Conservation (phyloP, 2,113 vertebrate genomes). For the Microcebus tavaratra region DNA sequence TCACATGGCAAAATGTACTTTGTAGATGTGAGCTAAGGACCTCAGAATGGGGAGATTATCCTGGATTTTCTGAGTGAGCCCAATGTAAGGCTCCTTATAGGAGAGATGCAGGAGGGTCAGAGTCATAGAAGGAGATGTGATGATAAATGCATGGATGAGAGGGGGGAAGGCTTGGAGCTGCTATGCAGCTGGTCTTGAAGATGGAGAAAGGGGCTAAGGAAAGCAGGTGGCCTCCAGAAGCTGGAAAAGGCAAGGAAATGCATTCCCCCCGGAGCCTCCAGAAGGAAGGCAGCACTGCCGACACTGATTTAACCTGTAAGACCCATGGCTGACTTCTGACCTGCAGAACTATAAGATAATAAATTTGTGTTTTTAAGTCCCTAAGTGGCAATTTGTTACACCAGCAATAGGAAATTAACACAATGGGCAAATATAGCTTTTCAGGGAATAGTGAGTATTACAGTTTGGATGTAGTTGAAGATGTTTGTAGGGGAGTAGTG, state of each 20-base stretch:
- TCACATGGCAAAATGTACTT: background rate
- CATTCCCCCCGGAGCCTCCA: background rate
- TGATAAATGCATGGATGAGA: background rate
- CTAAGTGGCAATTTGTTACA: background rate
- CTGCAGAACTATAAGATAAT: background rate
- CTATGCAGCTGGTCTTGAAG: background rate
- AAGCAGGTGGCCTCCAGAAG: background rate
- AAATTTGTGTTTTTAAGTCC: background rate
- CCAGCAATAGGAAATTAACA: background rate
- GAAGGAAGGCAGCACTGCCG: background rate
- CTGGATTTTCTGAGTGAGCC: background rate
- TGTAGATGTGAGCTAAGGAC: background rate
- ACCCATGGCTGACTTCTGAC: background rate
- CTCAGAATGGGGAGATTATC: background rate
- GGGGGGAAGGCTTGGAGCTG: background rate
- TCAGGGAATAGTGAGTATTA: background rate
- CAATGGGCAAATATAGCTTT: background rate
- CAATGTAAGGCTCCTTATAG: background rate
- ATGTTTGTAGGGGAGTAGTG: background rate
- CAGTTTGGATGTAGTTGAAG: background rate
- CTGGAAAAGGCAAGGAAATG: background rate
- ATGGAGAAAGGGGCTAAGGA: background rate
- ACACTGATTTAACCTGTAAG: background rate
- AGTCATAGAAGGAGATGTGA: background rate
- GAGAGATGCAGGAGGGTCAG: background rate